Conservation (phyloP, 2,797 vertebrate species). For the Pipistrellus nathusii region DNA sequence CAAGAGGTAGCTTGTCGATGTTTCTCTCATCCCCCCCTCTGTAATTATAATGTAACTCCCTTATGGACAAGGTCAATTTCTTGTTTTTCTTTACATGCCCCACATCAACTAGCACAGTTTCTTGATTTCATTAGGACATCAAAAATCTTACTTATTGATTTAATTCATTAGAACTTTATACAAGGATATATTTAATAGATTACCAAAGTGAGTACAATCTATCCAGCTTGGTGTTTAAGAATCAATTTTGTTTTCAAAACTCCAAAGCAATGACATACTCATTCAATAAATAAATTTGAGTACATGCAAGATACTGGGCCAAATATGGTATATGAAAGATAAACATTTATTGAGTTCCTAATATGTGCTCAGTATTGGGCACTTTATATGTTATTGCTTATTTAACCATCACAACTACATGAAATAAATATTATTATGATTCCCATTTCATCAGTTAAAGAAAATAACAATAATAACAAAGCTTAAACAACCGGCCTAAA, state of each 20-base stretch:
- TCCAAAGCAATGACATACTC: not conserved
- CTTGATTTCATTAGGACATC: not conserved
- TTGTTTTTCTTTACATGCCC: not conserved
- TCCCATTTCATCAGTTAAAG: not conserved
- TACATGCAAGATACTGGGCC: not conserved
- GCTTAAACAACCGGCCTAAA: not conserved
- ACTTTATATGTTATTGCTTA: not conserved
- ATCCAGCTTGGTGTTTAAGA: constrained; percentile 21
- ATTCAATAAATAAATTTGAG: not conserved
- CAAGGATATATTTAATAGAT: not conserved
- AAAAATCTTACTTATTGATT: constrained; percentile 59
- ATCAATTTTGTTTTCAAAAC: constrained; percentile 30
- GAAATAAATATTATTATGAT: not conserved
- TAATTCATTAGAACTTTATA: constrained; percentile 18
- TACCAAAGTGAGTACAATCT: not conserved
- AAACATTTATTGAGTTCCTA: not conserved
- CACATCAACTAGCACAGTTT: not conserved
- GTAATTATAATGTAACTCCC: not conserved
- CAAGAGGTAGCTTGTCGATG: no score
- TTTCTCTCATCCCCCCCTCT: not conserved
- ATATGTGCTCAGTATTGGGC: not conserved
- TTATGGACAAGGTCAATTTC: not conserved
- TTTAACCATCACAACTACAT: not conserved
- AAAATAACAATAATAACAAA: not conserved
- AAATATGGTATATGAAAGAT: not conserved